Evolutionary conservation across 2,797 vertebrate species (phyloP).

Genomic region (Falco naumanni): DNA sequence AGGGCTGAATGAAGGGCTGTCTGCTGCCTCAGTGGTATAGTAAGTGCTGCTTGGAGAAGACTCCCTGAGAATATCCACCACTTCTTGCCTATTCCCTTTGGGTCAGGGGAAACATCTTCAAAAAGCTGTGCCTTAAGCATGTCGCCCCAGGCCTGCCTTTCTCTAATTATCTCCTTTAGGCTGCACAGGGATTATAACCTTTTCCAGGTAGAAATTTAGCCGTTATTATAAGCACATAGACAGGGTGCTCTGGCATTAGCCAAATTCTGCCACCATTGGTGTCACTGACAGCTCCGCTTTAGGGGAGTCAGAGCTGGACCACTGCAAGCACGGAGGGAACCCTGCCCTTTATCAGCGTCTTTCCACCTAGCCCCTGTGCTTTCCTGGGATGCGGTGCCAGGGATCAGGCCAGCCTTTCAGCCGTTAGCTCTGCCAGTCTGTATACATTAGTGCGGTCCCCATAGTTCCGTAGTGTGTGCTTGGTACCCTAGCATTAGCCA

Average conservation of each 20-base stretch:
- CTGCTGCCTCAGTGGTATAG: neutral
- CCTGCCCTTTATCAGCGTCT: neutral
- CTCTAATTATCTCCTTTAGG: neutral
- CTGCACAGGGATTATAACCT: neutral
- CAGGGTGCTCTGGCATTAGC: neutral
- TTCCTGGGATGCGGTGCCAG: neutral
- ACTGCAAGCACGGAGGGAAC: neutral
- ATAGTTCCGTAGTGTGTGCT: accelerated
- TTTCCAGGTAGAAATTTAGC: neutral
- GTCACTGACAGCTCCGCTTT: neutral
- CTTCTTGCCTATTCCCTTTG: neutral
- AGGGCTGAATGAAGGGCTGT: accelerated
- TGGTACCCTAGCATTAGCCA: neutral
- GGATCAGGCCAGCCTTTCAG: neutral
- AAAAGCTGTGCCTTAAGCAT: neutral
- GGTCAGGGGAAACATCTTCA: neutral
- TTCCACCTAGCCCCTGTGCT: neutral
- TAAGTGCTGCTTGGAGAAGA: neutral
- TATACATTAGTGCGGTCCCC: neutral
- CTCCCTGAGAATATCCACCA: neutral
- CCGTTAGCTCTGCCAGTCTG: neutral
- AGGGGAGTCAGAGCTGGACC: neutral
- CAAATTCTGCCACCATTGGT: neutral
- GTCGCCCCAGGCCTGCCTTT: neutral
- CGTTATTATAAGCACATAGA: neutral